phyloP scores from a whole-genome alignment of 2,888 invertebrate species.

The Leptinotarsa tumamoca region DNA sequence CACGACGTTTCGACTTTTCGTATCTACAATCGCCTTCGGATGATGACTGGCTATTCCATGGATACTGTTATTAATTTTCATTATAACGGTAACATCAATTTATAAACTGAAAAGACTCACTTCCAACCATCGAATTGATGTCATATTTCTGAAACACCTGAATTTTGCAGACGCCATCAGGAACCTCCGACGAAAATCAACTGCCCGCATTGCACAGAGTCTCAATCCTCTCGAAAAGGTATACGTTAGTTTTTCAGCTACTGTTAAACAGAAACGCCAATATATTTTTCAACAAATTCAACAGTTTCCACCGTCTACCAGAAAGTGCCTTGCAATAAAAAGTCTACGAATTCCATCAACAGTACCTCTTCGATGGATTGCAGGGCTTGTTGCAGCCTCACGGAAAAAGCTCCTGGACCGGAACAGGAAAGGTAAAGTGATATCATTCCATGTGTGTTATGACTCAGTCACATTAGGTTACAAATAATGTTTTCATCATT shows the following conservation, averaged over 20 bases:
- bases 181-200: background rate
- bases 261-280: background rate
- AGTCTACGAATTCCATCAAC: background rate
- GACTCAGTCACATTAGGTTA: no score
- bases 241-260: background rate
- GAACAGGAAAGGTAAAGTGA: conserved; percentile 4
- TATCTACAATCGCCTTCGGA: no score
- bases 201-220: background rate
- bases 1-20: no score
- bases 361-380: conserved; percentile 8
- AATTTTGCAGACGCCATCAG: background rate
- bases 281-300: background rate
- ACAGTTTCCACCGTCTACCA: background rate
- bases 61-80: no score
- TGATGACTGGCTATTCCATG: no score
- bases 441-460: background rate
- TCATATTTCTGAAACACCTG: background rate
- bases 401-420: background rate
- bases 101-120: no score
- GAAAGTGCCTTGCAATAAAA: background rate
- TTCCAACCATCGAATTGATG: no score
- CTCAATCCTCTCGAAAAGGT: background rate
- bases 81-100: no score
- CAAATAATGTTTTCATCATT: no score
- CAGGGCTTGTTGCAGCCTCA: background rate